Percentiles rank a stretch among this genome's conserved stretches.
These are phyloP conservation scores for Aythya baeri DNA, from an alignment of 2,113 vertebrate species.

Conservation along the genomic window DNA sequence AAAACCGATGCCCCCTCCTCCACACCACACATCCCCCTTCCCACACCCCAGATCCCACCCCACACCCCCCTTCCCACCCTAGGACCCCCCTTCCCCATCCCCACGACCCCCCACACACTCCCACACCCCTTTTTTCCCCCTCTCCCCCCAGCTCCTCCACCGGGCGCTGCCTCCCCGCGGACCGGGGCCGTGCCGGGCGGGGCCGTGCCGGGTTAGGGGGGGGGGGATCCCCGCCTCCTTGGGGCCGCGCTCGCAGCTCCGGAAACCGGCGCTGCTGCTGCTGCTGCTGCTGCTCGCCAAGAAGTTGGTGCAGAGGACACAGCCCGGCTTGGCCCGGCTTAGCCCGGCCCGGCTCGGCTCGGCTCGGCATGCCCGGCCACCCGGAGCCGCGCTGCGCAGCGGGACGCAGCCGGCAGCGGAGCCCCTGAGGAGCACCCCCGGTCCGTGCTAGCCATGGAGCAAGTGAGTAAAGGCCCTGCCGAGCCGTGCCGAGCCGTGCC, in stretches of 20 bases:
- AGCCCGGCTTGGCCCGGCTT: background rate
- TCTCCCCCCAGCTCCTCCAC: background rate
- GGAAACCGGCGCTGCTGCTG: background rate
- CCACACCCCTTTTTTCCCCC: background rate
- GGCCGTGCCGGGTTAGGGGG: background rate
- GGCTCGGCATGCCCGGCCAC: background rate
- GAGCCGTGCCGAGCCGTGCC: too few species aligned
- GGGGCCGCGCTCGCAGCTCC: background rate
- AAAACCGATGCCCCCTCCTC: too few species aligned
- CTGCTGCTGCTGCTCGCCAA: background rate
- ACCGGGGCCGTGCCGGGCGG: background rate
- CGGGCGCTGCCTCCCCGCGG: background rate
- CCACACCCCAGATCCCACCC: too few species aligned
- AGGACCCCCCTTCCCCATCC: too few species aligned
- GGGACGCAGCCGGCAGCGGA: background rate
- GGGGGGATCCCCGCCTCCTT: conserved; percentile 7
- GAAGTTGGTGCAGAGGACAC: background rate
- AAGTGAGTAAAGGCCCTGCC: conserved; percentile 6
- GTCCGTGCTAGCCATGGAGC: conserved; percentile 32
- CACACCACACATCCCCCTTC: too few species aligned
- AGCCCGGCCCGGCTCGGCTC: too few species aligned
- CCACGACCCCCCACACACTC: too few species aligned
- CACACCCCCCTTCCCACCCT: too few species aligned
- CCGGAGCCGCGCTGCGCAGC: background rate
- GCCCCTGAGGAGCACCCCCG: background rate